Base-by-base conservation (phyloP, 2,113 vertebrate genomes). In the Chunga burmeisteri region DNA sequence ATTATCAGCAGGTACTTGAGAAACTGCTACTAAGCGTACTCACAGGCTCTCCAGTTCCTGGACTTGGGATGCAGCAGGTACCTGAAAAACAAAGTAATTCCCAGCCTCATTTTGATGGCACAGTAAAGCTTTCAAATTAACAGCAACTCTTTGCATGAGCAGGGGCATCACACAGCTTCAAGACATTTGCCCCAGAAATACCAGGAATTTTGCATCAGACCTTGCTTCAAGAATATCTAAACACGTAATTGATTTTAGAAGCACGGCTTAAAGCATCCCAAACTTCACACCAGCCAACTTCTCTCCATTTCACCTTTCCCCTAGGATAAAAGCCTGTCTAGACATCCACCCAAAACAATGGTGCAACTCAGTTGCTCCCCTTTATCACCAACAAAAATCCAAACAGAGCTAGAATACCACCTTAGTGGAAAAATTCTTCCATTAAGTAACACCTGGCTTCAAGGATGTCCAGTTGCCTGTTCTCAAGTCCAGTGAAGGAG, bases 41-140 rank as follows among this genome's bases (percentile, higher is more conserved):
- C 97, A 98, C 98, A 98, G 47, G 67, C 27, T 97, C 88, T 98
- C 98, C 81, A 98, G 77, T 52, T 98, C 92, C 92, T 98, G 97
- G 80, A 92, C 66, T 59, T 75, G 97, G 58, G 97, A 86, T 73
- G 93, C 68, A 82, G 93, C 81, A 94, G 93, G 94, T 19, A 90
- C 95, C 98, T 98, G 97, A 91, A 83, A 97, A 96, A 97, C 18
- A 98, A 72, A 97, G 71, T 11, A 74, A 93, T 55, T 85, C 26
- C 71, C 26, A 5, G 16, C 12, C 20, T 94, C 50, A 87, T 42
- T 91, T 40, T 59, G 66, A 75, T 20, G 66, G 44, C 75, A 75
- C 32, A 18, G 32, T 25, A 36, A 88, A 53, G 63, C 17, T 93
- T 67, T 49, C 47, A 70, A 58, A 46, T 84, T 26, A 70, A 75